Evolutionary conservation across 2,797 vertebrate species (phyloP).

Genomic region (Paedocypris micromegethes): DNA sequence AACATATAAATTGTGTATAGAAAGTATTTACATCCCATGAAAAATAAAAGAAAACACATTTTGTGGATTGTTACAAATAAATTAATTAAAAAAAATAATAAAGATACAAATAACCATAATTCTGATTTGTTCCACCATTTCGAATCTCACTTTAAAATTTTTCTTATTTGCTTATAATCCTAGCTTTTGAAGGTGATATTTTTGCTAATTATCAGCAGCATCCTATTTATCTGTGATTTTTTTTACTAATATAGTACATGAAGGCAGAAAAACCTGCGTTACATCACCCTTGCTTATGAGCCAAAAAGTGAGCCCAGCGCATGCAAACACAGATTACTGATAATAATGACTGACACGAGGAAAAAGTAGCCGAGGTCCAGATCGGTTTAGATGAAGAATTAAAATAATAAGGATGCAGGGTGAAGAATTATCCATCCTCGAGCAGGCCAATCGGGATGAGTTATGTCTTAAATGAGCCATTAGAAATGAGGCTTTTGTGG

Average conservation of each 20-base stretch:
- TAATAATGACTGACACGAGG: slow-evolving; percentile 32
- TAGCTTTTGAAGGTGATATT: too few relatives aligned
- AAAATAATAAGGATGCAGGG: slow-evolving; percentile 30
- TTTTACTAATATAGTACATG: not conserved
- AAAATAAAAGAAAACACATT: too few relatives aligned
- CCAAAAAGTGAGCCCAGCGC: slow-evolving; percentile 20
- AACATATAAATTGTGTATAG: too few relatives aligned
- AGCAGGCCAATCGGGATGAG: not conserved
- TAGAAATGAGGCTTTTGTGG: slow-evolving; percentile 5
- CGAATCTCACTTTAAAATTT: too few relatives aligned
- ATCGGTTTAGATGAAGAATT: slow-evolving; percentile 17
- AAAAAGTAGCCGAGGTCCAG: slow-evolving; percentile 11
- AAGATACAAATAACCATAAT: too few relatives aligned
- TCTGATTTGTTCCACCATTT: too few relatives aligned
- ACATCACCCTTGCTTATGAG: slow-evolving; percentile 11
- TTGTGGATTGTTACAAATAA: too few relatives aligned
- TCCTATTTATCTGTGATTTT: not conserved
- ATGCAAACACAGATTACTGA: slow-evolving; percentile 24
- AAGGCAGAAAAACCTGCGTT: not conserved
- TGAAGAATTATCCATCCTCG: slow-evolving; percentile 26
- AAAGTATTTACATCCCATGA: too few relatives aligned
- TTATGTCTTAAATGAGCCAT: slow-evolving; percentile 1
- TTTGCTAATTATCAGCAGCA: too few relatives aligned
- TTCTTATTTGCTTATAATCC: too few relatives aligned
- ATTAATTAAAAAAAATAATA: too few relatives aligned